These are phyloP conservation scores for Tiaroga cobitis DNA, from an alignment of 2,797 vertebrate genomes.

Conservation along the genomic window DNA sequence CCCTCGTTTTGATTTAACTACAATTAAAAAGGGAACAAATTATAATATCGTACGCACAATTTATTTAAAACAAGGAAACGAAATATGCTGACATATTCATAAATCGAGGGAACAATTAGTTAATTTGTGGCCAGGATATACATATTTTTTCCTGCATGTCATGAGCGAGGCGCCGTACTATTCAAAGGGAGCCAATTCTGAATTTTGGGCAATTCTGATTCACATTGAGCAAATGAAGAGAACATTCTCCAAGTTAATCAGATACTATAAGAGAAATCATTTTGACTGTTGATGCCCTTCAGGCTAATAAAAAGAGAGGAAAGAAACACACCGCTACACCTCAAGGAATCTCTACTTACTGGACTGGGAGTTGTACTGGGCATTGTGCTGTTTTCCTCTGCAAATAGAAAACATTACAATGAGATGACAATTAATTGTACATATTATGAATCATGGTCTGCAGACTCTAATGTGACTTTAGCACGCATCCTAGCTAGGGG, in stretches of 20 bases:
- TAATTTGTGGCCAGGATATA: not conserved
- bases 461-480: not conserved
- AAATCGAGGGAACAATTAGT: not conserved
- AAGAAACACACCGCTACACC: not conserved
- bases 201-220: not conserved
- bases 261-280: not conserved
- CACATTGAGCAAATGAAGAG: not conserved
- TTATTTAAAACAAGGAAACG: not conserved
- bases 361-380: not conserved
- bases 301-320: not conserved
- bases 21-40: not conserved
- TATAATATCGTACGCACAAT: not conserved
- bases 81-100: not conserved
- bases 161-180: not conserved
- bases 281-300: not conserved
- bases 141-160: not conserved
- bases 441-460: not conserved
- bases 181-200: not conserved
- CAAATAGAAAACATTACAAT: constrained; percentile 2
- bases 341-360: constrained; percentile 23
- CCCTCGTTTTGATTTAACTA: not conserved
- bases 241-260: not conserved
- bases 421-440: not conserved
- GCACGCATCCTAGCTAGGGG: too few relatives aligned
- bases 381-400: not conserved